Base-by-base conservation (phyloP, 1,140 invertebrate genomes). In the Aphaenogaster floridana region DNA sequence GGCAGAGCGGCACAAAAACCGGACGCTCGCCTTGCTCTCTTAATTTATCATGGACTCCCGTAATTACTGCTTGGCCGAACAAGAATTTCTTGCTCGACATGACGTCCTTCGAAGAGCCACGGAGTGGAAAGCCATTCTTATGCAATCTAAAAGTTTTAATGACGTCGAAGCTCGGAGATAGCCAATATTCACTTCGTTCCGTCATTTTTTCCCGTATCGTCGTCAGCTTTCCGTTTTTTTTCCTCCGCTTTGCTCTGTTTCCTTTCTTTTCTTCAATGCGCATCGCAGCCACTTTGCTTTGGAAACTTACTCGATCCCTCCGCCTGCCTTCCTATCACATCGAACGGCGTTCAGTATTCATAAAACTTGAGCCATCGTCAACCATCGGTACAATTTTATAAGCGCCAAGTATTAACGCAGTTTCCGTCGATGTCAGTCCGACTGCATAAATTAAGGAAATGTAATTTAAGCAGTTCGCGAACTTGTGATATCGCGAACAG, bases 101-200 rank as follows among this genome's bases (percentile, higher is more conserved):
- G 87, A 89, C 88, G 90, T 84, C 42, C 80, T 77, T 48, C 64
- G 86, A 83, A 74, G 74, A 87, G 78, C 48, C 57, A 45, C 61
- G 77, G 87, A 91, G 83, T 86, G 86, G 88, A 90, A 91, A 92
- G 89, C 93, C 90, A 95, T 94, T 95, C 94, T 95, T 95, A 93
- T 94, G 93, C 94, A 95, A 95, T 95, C 91, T 95, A 95, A 95
- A 95, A 95, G 94, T 95, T 95, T 95, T 95, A 95, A 95, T 95
- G 94, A 95, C 93, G 93, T 92, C 92, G 93, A 93, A 91, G 91
- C 92, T 93, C 89, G 89, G 91, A 93, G 93, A 94, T 94, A 92
- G 93, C 93, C 94, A 95, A 95, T 95, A 95, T 95, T 94, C 93
- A 94, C 94, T 95, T 93, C 90, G 89, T 95, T 94, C 92, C 91